Conservation (phyloP, 2,797 vertebrate species). For the Eulemur mongoz region DNA sequence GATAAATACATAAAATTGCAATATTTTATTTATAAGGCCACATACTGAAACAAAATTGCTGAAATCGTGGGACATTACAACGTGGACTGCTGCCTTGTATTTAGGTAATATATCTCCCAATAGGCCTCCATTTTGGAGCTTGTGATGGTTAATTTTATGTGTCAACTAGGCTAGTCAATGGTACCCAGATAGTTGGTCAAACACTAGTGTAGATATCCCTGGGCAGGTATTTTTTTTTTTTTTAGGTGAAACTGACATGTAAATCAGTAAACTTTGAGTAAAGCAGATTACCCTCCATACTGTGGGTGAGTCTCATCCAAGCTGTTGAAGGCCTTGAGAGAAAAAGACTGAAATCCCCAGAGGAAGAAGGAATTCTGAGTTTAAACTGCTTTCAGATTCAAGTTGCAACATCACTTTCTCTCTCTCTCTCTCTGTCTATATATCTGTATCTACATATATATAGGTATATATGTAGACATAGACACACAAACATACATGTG, state of each 20-base stretch:
- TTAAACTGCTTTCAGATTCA: background rate
- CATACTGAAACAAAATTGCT: background rate
- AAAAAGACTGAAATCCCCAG: background rate
- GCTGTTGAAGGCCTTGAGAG: background rate
- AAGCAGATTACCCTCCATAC: background rate
- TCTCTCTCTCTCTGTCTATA: background rate
- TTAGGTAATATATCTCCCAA: background rate
- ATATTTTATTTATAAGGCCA: background rate
- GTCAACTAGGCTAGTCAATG: background rate
- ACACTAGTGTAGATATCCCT: background rate
- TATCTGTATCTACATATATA: too few relatives aligned
- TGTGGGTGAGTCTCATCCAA: background rate
- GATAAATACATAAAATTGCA: background rate
- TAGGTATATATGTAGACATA: rapidly evolving
- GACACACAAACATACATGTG: background rate
- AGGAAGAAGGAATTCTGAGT: background rate
- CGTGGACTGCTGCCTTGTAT: background rate
- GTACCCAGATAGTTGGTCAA: background rate
- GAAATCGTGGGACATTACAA: background rate
- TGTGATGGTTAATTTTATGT: background rate
- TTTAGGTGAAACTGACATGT: background rate
- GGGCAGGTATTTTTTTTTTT: background rate
- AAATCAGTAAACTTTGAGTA: background rate
- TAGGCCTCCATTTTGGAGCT: background rate
- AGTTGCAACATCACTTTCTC: background rate